Base-by-base conservation (phyloP, 2,888 invertebrate genomes). In the Invenusta paracnida region DNA sequence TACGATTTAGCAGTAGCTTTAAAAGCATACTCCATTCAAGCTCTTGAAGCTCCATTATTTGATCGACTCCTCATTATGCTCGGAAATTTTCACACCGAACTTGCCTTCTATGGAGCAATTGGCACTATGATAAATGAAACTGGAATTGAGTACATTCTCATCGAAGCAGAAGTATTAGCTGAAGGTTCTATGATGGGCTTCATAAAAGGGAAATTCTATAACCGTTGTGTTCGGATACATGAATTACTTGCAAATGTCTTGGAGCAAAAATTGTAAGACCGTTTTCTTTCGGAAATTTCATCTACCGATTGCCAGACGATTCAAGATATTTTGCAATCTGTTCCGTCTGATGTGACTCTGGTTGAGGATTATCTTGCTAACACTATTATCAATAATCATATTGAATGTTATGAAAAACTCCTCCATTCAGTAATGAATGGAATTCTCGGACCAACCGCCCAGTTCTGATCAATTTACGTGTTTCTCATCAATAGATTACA, bases 101-200 rank as follows among this genome's bases (percentile, higher is more conserved):
- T 48, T 48, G 48, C 48, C 48, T 48, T 48, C 48, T 48, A 48
- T 48, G 48, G 48, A 48, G 48, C 48, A 11, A 17, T 48, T 48
- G 48, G 48, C 48, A 48, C 48, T 5, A 48, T 48, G 48, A 48
- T 48, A 48, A 48, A 5, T 48, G 17, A 48, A 48, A 48, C 5
- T 73, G 73, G 73, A 73, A 73, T 73, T 5, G 73, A 73, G 73
- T 73, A n/a, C 25, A 73, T 73, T 23, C 73, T 73, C 73, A 73
- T n/a, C 11, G 73, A 73, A 23, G 27, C 73, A 73, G 11, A 73
- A 23, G 73, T 73, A 73, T 73, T 73, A 23, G 73, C 73, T 73
- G 73, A 73, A 73, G 73, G 73, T 73, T 25, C 73, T 23, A 73
- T 73, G 73, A 73, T 73, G 73, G 73, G 73, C 73, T 73, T 73